Evolutionary conservation across 2,113 vertebrate genomes (phyloP).

Genomic region (Sapayoa aenigma): DNA sequence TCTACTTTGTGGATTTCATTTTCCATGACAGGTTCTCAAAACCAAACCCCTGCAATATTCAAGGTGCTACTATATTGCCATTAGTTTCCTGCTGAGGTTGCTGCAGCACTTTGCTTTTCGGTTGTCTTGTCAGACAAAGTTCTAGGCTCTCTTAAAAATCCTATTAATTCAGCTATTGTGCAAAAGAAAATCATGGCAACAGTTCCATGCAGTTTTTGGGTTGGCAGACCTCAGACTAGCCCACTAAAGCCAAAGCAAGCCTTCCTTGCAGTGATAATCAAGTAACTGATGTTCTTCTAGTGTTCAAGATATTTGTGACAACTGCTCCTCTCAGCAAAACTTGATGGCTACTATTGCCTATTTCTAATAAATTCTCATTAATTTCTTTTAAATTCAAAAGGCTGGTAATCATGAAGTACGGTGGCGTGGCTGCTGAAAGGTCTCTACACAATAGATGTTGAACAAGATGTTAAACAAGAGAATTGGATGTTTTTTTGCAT

Average conservation of each 20-base stretch:
- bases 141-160: neutral
- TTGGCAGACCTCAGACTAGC: neutral
- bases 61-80: neutral
- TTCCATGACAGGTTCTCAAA: too few relatives aligned
- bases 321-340: neutral
- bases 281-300: neutral
- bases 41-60: too few relatives aligned
- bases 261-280: neutral
- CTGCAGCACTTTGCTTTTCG: neutral
- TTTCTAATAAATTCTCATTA: slow-evolving; percentile 9
- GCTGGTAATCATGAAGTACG: slow-evolving; percentile 33
- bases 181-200: neutral
- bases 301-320: neutral
- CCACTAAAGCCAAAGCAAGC: neutral
- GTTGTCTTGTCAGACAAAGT: neutral
- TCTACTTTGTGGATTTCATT: too few relatives aligned
- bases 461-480: slow-evolving; percentile 75
- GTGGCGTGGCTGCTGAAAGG: slow-evolving; percentile 55
- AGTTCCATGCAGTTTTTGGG: neutral
- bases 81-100: neutral
- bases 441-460: slow-evolving; percentile 53
- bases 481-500: slow-evolving; percentile 72
- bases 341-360: neutral
- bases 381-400: slow-evolving; percentile 38
- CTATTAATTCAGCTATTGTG: neutral